Evolutionary conservation across 2,113 vertebrate genomes (phyloP).

Genomic region (Cephalopterus ornatus): DNA sequence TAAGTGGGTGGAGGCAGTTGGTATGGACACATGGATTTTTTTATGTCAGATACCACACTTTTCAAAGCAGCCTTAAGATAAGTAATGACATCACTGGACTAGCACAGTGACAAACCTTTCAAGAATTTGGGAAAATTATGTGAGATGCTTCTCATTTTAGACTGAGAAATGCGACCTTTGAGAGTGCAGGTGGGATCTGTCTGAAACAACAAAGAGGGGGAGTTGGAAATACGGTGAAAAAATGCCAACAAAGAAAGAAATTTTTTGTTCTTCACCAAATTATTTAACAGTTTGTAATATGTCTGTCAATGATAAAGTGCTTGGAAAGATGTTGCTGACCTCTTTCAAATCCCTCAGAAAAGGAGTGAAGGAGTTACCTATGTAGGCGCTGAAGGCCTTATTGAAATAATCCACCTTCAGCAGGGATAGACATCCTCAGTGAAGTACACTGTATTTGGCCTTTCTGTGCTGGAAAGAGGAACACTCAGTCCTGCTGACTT

Average conservation of each 20-base stretch:
- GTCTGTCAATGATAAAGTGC: neutral
- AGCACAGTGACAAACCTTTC: neutral
- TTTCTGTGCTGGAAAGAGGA: neutral
- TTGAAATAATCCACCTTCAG: neutral
- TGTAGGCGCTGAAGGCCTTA: neutral
- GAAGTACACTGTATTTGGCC: neutral
- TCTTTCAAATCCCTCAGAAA: neutral
- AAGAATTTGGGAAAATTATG: neutral
- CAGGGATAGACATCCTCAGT: neutral
- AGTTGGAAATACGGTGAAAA: neutral
- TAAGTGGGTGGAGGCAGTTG: neutral
- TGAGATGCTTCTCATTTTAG: neutral
- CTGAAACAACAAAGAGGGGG: neutral
- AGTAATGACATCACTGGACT: neutral
- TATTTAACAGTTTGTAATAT: neutral
- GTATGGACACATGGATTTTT: neutral
- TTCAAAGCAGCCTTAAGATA: neutral
- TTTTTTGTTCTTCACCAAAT: neutral
- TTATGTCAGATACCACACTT: neutral
- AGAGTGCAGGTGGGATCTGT: neutral
- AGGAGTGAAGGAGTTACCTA: fast-evolving
- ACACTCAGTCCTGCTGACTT: neutral
- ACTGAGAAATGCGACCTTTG: neutral
- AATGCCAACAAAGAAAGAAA: neutral
- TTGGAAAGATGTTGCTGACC: neutral